Conservation (phyloP, 2,113 vertebrate species). For the Lagopus leucura region DNA sequence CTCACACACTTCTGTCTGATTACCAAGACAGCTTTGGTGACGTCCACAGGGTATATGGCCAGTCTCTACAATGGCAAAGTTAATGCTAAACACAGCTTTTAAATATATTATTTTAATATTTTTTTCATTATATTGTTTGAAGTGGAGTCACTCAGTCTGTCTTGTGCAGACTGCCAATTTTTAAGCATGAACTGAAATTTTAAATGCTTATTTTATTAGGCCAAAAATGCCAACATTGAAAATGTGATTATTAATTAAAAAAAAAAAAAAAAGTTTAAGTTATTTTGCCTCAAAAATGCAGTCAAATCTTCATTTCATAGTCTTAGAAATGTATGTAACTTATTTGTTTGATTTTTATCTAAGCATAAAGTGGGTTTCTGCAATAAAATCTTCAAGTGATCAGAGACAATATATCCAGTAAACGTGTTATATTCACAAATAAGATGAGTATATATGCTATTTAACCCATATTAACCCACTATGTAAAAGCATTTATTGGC, state of each 20-base stretch:
- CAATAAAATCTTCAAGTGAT: neutral
- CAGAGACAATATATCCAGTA: neutral
- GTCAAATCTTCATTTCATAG: slow-evolving; percentile 6
- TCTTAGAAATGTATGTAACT: neutral
- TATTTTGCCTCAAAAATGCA: slow-evolving; percentile 24
- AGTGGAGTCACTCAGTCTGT: slow-evolving; percentile 61
- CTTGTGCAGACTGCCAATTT: slow-evolving; percentile 41
- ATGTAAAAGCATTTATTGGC: slow-evolving; percentile 4
- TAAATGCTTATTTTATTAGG: slow-evolving; percentile 57
- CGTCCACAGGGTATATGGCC: neutral
- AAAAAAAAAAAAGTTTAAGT: neutral
- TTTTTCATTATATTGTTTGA: slow-evolving; percentile 62
- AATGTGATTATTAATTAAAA: slow-evolving; percentile 17
- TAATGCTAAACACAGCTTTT: slow-evolving; percentile 7
- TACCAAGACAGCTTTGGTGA: neutral
- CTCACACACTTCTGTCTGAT: neutral
- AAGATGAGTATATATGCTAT: neutral
- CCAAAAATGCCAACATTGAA: slow-evolving; percentile 8
- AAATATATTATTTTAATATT: slow-evolving; percentile 39
- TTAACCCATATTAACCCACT: neutral
- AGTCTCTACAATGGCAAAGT: slow-evolving; percentile 5
- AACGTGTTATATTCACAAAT: neutral
- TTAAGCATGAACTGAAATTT: slow-evolving; percentile 56
- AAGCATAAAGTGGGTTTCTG: neutral
- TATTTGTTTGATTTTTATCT: neutral